Conservation (phyloP, 2,888 invertebrate species). For the Conchocele bisecta region DNA sequence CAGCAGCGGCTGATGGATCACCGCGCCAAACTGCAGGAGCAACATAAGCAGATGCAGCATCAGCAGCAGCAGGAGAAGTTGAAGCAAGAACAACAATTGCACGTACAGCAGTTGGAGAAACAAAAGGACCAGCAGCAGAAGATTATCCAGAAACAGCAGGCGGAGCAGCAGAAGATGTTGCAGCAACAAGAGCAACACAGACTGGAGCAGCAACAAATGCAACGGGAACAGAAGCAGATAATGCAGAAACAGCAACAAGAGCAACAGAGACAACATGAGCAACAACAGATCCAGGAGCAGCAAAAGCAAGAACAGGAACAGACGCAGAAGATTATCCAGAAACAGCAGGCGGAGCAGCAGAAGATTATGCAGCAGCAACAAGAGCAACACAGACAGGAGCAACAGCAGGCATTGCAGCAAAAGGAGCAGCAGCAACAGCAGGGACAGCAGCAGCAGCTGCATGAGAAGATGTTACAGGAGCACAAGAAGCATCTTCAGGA, state of each 20-base stretch:
- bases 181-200: constrained; percentile 15
- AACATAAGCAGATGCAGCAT: constrained; percentile 34
- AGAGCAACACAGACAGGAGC: constrained; percentile 32
- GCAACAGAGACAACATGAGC: constrained; percentile 9
- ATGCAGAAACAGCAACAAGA: constrained; percentile 23
- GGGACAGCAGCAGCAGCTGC: constrained; percentile 19
- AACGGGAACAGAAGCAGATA: constrained; percentile 32
- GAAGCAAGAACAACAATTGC: constrained; percentile 21
- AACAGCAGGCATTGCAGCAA: constrained; percentile 37
- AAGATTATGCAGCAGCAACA: constrained; percentile 50
- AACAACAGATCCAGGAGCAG: constrained; percentile 43
- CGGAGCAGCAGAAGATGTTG: constrained; percentile 8
- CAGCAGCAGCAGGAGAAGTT: constrained; percentile 41
- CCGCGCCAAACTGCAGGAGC: constrained; percentile 38
- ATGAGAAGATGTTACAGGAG: constrained; percentile 28
- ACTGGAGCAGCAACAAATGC: constrained; percentile 20
- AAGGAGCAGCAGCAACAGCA: constrained; percentile 26
- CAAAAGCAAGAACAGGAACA: constrained; percentile 35
- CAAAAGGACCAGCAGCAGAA: constrained; percentile 31
- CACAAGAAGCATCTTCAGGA: constrained; percentile 43
- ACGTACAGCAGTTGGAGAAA: constrained; percentile 27
- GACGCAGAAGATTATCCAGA: constrained; percentile 11
- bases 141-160: constrained; percentile 25
- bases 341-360: constrained; percentile 26
- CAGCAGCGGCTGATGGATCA: constrained; percentile 22